Percentiles rank a stretch among this genome's conserved stretches.
phyloP scores from a whole-genome alignment of 2,113 vertebrate species.

The Notarius quadriscutis region DNA sequence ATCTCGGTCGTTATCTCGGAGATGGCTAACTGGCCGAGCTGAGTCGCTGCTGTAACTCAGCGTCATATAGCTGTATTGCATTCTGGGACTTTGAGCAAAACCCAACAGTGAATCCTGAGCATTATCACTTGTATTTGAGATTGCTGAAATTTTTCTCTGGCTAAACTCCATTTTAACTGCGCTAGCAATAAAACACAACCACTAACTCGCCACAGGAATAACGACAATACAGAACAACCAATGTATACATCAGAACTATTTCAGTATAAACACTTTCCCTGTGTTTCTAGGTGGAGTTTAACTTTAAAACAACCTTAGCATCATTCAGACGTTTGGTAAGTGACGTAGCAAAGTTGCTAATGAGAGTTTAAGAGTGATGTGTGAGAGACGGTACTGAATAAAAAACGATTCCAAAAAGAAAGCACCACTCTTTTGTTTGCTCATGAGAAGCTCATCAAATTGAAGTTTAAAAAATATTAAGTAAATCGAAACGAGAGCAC shows the following conservation, averaged over 20 bases:
- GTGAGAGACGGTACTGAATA: too few species aligned
- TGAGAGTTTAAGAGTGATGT: too few species aligned
- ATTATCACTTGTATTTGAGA: background rate
- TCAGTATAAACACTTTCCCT: background rate
- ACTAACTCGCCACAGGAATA: background rate
- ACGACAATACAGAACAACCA: background rate
- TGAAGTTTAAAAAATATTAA: background rate
- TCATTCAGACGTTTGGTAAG: background rate
- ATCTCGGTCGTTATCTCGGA: background rate
- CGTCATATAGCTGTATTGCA: background rate
- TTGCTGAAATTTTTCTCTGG: background rate
- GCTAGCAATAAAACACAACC: background rate
- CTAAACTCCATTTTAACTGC: background rate
- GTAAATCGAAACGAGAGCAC: background rate
- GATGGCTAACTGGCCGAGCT: background rate
- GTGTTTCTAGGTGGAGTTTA: background rate
- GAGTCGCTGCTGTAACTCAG: background rate
- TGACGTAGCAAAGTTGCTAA: background rate
- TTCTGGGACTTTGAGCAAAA: background rate
- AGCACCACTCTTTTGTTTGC: background rate
- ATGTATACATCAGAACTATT: background rate
- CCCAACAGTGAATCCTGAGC: background rate
- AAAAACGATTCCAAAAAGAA: too few species aligned
- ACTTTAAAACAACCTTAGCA: background rate
- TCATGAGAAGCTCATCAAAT: background rate